A percentile compares a stretch with the other conserved stretches of the same genome.
These are phyloP conservation scores for Dicranocentrus wangi DNA, from an alignment of 2,888 invertebrate species.

Conservation along the genomic window DNA sequence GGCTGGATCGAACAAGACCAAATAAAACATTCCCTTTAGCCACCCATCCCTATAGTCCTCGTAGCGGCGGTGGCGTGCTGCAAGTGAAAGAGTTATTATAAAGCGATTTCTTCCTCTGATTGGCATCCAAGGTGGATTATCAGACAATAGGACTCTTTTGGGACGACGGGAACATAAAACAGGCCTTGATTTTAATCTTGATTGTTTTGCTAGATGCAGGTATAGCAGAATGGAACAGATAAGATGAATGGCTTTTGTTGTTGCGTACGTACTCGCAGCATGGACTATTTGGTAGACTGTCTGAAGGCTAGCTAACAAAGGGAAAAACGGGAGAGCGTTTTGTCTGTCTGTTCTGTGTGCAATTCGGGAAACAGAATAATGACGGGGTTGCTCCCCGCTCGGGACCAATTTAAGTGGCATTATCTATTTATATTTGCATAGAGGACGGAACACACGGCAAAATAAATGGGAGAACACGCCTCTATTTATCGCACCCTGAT, in stretches of 20 bases:
- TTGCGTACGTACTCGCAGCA: neutral
- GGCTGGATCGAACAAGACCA: neutral
- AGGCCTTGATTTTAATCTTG: slow-evolving; percentile 45
- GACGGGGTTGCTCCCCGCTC: slow-evolving; percentile 35
- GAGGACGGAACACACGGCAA: no score
- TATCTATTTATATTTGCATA: slow-evolving; percentile 60
- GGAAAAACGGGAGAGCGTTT: no score
- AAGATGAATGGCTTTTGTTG: slow-evolving; percentile 45
- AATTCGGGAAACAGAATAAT: no score
- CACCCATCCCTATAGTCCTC: no score
- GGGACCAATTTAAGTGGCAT: slow-evolving; percentile 51
- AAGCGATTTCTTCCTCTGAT: slow-evolving; percentile 11
- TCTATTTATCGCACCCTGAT: neutral
- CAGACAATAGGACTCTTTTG: neutral
- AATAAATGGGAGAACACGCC: no score
- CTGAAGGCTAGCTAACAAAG: neutral
- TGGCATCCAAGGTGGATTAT: neutral
- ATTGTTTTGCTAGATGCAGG: slow-evolving; percentile 18
- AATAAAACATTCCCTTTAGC: no score
- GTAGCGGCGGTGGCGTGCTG: no score
- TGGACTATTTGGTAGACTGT: neutral
- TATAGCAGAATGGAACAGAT: slow-evolving; percentile 8
- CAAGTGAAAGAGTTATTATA: slow-evolving; percentile 1
- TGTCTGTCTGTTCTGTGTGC: no score
- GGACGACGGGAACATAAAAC: neutral